Evolutionary conservation across 2,113 vertebrate genomes (phyloP).

Genomic region (Panthera leo): DNA sequence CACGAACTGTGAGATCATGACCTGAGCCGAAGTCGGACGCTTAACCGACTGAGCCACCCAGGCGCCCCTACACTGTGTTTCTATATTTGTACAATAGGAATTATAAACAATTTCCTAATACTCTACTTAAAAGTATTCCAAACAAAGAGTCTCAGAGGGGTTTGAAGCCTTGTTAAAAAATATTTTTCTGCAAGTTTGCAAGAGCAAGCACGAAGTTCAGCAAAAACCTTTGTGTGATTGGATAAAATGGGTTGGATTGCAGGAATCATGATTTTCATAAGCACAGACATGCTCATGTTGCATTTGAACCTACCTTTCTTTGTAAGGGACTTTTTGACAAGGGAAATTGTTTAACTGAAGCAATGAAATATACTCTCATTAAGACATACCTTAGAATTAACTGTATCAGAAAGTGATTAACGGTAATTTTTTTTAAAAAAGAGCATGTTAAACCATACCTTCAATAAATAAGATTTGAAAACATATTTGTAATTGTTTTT

Average conservation of each 20-base stretch:
- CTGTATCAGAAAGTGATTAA: background rate
- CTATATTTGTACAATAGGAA: background rate
- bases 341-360: background rate
- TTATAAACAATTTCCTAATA: background rate
- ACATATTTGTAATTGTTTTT: background rate
- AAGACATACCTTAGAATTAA: background rate
- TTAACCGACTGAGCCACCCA: no score
- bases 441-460: background rate
- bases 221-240: background rate
- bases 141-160: background rate
- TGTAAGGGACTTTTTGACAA: background rate
- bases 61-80: background rate
- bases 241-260: background rate
- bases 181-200: background rate
- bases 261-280: background rate
- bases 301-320: background rate
- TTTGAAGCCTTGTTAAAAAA: background rate
- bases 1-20: no score
- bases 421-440: background rate
- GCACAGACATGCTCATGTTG: background rate
- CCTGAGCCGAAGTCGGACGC: no score
- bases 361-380: background rate
- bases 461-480: background rate
- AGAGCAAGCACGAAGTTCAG: background rate
- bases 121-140: constrained; percentile 4